A percentile compares a stretch with the other conserved stretches of the same genome.
Conservation (phyloP, 92 coral and sea anemone species). For the Phenganax stokvisi region DNA sequence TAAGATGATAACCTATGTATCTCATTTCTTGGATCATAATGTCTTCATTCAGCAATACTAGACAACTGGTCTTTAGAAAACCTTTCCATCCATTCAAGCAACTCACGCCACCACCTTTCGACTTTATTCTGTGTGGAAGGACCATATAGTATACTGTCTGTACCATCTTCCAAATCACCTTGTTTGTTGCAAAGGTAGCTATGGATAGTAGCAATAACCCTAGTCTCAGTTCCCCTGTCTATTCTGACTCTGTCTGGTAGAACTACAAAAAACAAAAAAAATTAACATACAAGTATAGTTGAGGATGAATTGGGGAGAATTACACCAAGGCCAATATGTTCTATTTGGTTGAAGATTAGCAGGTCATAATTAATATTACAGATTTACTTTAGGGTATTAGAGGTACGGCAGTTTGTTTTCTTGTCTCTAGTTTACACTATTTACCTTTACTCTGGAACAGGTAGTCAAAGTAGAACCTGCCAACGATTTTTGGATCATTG, state of each 20-base stretch:
- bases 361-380: too few species aligned
- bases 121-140: slow-evolving; percentile 61
- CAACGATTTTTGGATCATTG: slow-evolving; percentile 53
- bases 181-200: neutral
- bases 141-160: too few species aligned
- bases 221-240: neutral
- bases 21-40: slow-evolving; percentile 30
- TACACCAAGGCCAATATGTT: too few species aligned
- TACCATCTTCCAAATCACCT: too few species aligned
- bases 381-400: too few species aligned
- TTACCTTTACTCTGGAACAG: too few species aligned
- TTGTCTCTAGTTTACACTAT: too few species aligned
- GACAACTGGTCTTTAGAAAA: slow-evolving; percentile 18
- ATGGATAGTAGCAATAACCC: slow-evolving; percentile 14
- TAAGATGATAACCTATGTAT: slow-evolving; percentile 20
- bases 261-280: slow-evolving; percentile 38
- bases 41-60: slow-evolving; percentile 24
- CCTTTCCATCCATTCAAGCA: slow-evolving; percentile 37
- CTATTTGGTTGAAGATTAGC: too few species aligned
- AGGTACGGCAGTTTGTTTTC: too few species aligned
- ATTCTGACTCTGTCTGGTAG: slow-evolving; percentile 39
- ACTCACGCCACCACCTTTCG: slow-evolving; percentile 57
- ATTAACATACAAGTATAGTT: neutral
- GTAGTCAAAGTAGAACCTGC: slow-evolving; percentile 57
- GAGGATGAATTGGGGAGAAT: slow-evolving; percentile 10